phyloP scores from a whole-genome alignment of 2,888 invertebrate species.

The Megaustenia siamemsis region DNA sequence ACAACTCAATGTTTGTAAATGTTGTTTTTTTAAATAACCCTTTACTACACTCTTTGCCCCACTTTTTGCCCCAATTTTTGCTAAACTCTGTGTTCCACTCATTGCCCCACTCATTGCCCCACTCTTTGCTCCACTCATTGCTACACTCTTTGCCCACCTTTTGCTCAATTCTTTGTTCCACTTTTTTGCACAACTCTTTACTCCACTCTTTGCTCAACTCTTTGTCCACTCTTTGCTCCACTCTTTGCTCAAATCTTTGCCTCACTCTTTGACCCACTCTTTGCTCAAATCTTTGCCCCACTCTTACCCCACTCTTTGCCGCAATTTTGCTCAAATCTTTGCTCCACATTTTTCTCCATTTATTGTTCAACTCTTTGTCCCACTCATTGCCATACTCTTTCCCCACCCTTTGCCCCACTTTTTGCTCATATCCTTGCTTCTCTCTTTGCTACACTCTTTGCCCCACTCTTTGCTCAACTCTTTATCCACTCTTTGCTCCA shows the following conservation, averaged over 20 bases:
- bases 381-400: neutral
- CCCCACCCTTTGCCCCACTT: neutral
- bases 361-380: neutral
- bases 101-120: conserved; percentile 16
- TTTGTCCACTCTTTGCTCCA: neutral
- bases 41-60: neutral
- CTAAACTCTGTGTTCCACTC: neutral
- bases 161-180: conserved; percentile 29
- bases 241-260: neutral
- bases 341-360: neutral
- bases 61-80: conserved; percentile 14
- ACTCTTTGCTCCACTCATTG: neutral
- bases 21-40: neutral
- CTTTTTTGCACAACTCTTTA: neutral
- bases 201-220: neutral
- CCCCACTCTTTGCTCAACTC: too few species aligned
- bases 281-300: too few species aligned
- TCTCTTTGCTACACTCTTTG: too few species aligned
- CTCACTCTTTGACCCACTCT: neutral
- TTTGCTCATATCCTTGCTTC: too few species aligned
- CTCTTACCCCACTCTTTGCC: too few species aligned
- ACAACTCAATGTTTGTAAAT: too few species aligned
- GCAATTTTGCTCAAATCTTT: neutral
- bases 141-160: conserved; percentile 10
- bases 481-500: neutral